phyloP scores from a whole-genome alignment of 2,797 vertebrate species.

The Orientallactaga sibirica region DNA sequence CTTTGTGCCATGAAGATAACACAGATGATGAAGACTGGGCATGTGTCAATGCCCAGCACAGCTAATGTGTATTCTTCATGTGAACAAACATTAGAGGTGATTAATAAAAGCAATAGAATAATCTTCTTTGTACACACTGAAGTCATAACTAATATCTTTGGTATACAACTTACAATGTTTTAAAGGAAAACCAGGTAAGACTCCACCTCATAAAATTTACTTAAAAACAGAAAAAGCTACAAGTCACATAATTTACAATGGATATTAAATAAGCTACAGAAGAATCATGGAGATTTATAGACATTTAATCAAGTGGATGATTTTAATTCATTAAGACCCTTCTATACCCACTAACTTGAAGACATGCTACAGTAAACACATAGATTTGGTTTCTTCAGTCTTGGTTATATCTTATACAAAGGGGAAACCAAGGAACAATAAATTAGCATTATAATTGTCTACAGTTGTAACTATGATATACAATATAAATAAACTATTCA shows the following conservation, averaged over 20 bases:
- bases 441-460: constrained; percentile 97
- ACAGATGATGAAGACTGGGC: not conserved
- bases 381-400: constrained; percentile 95
- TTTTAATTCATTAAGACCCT: constrained; percentile 88
- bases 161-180: constrained; percentile 90
- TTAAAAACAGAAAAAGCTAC: constrained; percentile 87
- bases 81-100: constrained; percentile 75
- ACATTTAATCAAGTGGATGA: constrained; percentile 90
- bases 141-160: constrained; percentile 91
- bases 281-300: constrained; percentile 90
- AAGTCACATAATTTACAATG: constrained; percentile 91
- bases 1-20: constrained; percentile 6
- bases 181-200: constrained; percentile 84
- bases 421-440: constrained; percentile 96
- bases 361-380: constrained; percentile 97
- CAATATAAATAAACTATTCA: constrained; percentile 97
- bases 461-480: constrained; percentile 97
- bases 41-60: constrained; percentile 50
- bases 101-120: constrained; percentile 76
- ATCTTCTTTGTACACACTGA: constrained; percentile 79
- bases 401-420: constrained; percentile 94
- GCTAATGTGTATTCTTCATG: constrained; percentile 76
- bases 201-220: constrained; percentile 86
- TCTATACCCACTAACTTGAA: constrained; percentile 89
- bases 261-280: constrained; percentile 91